Evolutionary conservation across 2,888 invertebrate species (phyloP).

Genomic region (Hydraecia micacea): DNA sequence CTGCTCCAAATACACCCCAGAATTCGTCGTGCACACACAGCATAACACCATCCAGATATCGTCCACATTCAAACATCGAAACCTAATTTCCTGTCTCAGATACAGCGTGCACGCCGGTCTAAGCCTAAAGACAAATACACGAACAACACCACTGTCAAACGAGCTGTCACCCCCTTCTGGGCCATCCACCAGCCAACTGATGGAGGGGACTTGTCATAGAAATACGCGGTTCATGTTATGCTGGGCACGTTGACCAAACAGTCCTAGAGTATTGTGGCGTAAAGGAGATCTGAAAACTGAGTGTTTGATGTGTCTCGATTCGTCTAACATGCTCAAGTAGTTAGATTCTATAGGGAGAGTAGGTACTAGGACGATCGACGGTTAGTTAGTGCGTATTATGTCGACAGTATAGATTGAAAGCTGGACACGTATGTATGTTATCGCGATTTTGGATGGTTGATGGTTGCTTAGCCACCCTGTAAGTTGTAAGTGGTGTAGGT

Average conservation of each 20-base stretch:
- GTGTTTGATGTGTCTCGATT: conserved; percentile 64
- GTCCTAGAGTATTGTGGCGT: conserved; percentile 67
- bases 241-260: conserved; percentile 69
- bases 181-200: conserved; percentile 29
- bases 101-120: conserved; percentile 80
- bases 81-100: conserved; percentile 90
- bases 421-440: background rate
- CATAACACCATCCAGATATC: conserved; percentile 76
- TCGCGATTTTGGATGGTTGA: background rate
- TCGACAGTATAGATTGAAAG: background rate
- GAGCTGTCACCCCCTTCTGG: conserved; percentile 67
- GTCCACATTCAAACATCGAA: conserved; percentile 85
- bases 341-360: conserved; percentile 17
- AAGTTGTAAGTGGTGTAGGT: no score
- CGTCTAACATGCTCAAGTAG: conserved; percentile 56
- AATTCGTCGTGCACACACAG: conserved; percentile 9
- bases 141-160: conserved; percentile 72
- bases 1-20: background rate
- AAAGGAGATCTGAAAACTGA: conserved; percentile 76
- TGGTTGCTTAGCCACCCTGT: background rate
- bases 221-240: conserved; percentile 65
- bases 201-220: conserved; percentile 64
- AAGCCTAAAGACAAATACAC: conserved; percentile 88
- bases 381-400: conserved; percentile 10
- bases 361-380: background rate